Evolutionary conservation across 2,113 vertebrate species (phyloP), one percentile per base, ranked within the genome.

Genomic region (Lophura nycthemera): DNA sequence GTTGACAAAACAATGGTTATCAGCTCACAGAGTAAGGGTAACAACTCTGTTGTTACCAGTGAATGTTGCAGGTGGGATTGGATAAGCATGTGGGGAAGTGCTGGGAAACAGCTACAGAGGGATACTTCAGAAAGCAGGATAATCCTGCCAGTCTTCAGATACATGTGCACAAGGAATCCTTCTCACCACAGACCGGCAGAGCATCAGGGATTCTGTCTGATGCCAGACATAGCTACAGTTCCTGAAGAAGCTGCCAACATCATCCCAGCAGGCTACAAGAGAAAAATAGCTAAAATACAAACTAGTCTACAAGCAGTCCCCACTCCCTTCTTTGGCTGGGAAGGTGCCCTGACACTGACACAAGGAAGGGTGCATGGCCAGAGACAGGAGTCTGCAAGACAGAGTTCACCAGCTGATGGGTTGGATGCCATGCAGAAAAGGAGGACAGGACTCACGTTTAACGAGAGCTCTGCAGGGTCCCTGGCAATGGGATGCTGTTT

Each of bases 341-440:
- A 54, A 69, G 16, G 42, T 30, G 27, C 30, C 54, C 27, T 36
- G 25, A 36, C 24, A 18, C n/a, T 29, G 18, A 66, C 38, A 40
- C 0, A 0, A 79, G 7, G 57, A 73, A 71, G 13, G 45, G 8
- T 32, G 1, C 6, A 30, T 27, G 22, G 45, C 57, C 19, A 54
- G 12, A 3, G 0, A 75, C 1, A 5, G 3, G 10, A 48, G n/a
- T 12, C 42, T 63, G 24, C 50, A 85, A 82, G 82, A 36, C 32
- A 43, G 43, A 47, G 13, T 18, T 4, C 52, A 29, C 18, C 38
- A 84, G 73, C 19, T n/a, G 13, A 25, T 0, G 32, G 21, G 20
- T 4, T 59, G 10, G 20, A 34, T 38, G 42, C 24, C 42, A 71
- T 11, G 12, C 18, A 59, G 16, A 17, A n/a, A 90, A 48, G 15